A percentile compares a stretch with the other conserved stretches of the same genome.
Conservation (phyloP, 2,888 invertebrate species). For the Drosophila rellima region DNA sequence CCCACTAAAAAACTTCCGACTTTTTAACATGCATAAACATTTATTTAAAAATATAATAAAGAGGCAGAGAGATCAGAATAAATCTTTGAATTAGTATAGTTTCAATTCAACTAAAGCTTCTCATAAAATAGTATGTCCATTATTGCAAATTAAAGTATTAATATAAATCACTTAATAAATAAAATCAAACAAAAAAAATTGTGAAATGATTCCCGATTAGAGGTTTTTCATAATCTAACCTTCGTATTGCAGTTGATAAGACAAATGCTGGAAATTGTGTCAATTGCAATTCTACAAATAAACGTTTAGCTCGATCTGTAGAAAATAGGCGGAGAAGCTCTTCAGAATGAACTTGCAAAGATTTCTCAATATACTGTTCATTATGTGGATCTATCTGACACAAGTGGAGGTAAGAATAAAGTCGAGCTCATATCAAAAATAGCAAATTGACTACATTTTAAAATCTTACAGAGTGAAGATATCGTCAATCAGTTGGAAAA, state of each 20-base stretch:
- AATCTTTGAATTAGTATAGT: no score
- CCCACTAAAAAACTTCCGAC: neutral
- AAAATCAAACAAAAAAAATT: constrained; percentile 1
- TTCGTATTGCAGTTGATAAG: constrained; percentile 24
- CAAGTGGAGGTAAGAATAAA: constrained; percentile 22
- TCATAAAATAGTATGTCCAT: neutral
- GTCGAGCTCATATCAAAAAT: neutral
- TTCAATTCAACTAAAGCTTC: neutral
- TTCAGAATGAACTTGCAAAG: neutral
- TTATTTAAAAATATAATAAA: no score
- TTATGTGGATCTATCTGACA: constrained; percentile 1
- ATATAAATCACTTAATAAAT: neutral
- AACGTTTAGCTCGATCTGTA: neutral
- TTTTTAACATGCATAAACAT: no score
- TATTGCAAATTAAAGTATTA: neutral
- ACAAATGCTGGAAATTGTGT: constrained; percentile 5
- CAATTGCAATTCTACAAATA: constrained; percentile 6
- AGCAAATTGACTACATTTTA: neutral
- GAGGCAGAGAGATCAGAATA: no score
- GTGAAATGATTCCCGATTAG: neutral
- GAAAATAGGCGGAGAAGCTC: neutral
- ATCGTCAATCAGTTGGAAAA: constrained; percentile 16
- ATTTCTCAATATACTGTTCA: neutral
- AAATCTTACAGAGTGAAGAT: constrained; percentile 17
- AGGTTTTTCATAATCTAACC: constrained; percentile 7